phyloP scores from a whole-genome alignment of 2,888 invertebrate species.

The Leptinotarsa peninsularis region DNA sequence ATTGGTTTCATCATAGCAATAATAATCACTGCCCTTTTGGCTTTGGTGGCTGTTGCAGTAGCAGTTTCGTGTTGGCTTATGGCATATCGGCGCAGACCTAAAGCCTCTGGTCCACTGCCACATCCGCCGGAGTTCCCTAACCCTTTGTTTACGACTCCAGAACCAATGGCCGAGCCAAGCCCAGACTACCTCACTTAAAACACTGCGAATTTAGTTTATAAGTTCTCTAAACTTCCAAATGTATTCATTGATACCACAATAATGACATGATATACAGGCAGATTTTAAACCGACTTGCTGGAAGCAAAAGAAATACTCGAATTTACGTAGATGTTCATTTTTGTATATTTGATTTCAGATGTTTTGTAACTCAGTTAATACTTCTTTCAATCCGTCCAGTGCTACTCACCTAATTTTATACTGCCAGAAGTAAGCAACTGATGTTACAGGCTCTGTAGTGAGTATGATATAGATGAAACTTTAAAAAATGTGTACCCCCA shows the following conservation, averaged over 20 bases:
- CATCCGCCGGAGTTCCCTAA: conserved; percentile 97
- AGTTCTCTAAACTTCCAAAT: conserved; percentile 41
- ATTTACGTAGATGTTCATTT: conserved; percentile 11
- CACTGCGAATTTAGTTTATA: conserved; percentile 28
- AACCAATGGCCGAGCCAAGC: conserved; percentile 84
- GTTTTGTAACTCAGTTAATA: conserved; percentile 36
- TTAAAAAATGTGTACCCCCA: conserved; percentile 50
- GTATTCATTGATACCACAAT: conserved; percentile 36
- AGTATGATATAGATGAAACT: conserved; percentile 48
- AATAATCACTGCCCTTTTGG: conserved; percentile 90
- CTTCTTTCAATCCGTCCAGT: conserved; percentile 55
- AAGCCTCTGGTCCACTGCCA: conserved; percentile 88
- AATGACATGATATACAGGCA: conserved; percentile 41
- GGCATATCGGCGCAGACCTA: conserved; percentile 90
- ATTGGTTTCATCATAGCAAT: conserved; percentile 92
- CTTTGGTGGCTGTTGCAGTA: conserved; percentile 92
- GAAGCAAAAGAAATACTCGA: conserved; percentile 56
- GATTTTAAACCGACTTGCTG: conserved; percentile 43
- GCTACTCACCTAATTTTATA: conserved; percentile 56
- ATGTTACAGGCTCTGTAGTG: conserved; percentile 48
- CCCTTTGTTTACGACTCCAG: conserved; percentile 87
- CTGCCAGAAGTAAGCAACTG: conserved; percentile 47
- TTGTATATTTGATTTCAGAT: neutral
- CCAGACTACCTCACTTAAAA: conserved; percentile 80
- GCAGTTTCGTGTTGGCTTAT: conserved; percentile 96